These are phyloP conservation scores for Diplodus sargus DNA, from an alignment of 2,797 vertebrate species.

Conservation along the genomic window DNA sequence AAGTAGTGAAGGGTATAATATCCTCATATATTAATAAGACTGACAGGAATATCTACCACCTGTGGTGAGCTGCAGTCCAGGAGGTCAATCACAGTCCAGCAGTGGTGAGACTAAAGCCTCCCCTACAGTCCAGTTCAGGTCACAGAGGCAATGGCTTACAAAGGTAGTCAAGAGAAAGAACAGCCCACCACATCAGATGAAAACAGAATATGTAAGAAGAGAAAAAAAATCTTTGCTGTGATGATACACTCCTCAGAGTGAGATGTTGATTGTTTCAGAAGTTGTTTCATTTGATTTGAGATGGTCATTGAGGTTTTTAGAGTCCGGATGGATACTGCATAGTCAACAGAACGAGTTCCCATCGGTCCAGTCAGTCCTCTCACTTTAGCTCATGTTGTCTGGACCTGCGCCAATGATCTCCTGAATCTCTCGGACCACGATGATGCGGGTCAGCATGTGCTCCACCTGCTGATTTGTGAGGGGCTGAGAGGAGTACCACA, in stretches of 20 bases:
- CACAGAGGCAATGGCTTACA: constrained; percentile 54
- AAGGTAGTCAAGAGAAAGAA: constrained; percentile 45
- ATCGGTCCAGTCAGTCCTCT: constrained; percentile 74
- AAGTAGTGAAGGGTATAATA: constrained; percentile 60
- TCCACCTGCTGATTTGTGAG: constrained; percentile 97
- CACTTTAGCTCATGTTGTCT: constrained; percentile 87
- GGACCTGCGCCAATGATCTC: constrained; percentile 90
- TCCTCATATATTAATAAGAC: constrained; percentile 48
- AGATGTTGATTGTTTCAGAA: constrained; percentile 52
- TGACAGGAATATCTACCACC: constrained; percentile 40
- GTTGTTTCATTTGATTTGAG: constrained; percentile 51
- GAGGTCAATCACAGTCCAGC: constrained; percentile 26
- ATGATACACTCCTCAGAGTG: constrained; percentile 34
- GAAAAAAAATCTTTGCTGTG: constrained; percentile 29
- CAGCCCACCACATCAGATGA: constrained; percentile 30
- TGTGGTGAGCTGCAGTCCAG: constrained; percentile 25
- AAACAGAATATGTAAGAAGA: constrained; percentile 41
- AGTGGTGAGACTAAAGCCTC: constrained; percentile 20
- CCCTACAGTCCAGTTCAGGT: constrained; percentile 38
- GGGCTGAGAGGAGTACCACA: constrained; percentile 99
- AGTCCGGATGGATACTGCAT: constrained; percentile 80
- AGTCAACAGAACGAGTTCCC: constrained; percentile 74
- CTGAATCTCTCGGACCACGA: constrained; percentile 98
- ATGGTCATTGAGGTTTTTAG: constrained; percentile 54
- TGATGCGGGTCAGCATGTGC: constrained; percentile 96